Percentiles rank a stretch among this genome's conserved stretches.
These are phyloP conservation scores for Latheticus oryzae DNA, from an alignment of 2,888 invertebrate genomes.

Conservation along the genomic window DNA sequence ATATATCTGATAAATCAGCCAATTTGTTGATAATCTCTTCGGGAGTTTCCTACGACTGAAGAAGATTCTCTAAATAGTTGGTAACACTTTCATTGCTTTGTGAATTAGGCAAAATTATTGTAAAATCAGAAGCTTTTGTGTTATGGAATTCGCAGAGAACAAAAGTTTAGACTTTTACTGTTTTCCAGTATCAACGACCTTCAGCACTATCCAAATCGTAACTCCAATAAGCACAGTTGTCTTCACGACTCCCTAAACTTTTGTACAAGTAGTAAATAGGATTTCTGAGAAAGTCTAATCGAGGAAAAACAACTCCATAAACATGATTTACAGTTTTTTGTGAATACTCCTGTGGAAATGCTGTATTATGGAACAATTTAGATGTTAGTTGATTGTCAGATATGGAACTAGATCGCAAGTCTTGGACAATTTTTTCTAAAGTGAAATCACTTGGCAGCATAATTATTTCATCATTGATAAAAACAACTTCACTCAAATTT, in stretches of 20 bases:
- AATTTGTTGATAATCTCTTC: constrained; percentile 14
- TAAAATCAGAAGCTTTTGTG: not conserved
- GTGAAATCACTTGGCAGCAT: constrained; percentile 61
- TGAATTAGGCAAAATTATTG: not conserved
- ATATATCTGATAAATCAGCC: constrained; percentile 9
- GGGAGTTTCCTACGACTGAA: not conserved
- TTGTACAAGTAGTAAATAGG: not conserved
- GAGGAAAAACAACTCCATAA: too few species aligned
- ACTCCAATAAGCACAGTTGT: constrained; percentile 13
- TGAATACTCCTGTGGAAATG: not conserved
- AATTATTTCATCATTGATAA: not conserved
- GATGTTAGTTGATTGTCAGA: not conserved
- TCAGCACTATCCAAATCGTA: constrained; percentile 5
- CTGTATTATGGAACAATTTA: not conserved
- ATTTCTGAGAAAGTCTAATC: too few species aligned
- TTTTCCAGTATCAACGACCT: constrained; percentile 3
- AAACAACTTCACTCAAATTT: constrained; percentile 3
- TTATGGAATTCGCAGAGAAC: not conserved
- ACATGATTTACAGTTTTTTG: too few species aligned
- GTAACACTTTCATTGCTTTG: constrained; percentile 5
- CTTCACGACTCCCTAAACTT: not conserved
- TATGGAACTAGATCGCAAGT: too few species aligned
- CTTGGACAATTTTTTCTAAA: not conserved
- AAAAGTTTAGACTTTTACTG: not conserved
- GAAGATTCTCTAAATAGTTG: not conserved